These are phyloP conservation scores for Trichomycterus rosablanca DNA, from an alignment of 2,113 vertebrate genomes.

Conservation along the genomic window DNA sequence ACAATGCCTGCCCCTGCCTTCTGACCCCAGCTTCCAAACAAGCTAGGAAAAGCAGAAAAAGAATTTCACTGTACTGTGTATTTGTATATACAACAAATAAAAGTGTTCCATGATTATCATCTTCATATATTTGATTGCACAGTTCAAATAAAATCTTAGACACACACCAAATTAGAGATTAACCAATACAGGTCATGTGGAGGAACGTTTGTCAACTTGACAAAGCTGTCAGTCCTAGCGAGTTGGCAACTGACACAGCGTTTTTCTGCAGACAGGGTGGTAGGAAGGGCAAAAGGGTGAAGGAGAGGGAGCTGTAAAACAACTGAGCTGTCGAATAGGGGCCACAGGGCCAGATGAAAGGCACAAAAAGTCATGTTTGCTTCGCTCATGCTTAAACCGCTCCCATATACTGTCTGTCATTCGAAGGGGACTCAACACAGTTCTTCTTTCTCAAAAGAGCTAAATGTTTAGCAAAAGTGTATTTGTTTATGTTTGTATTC, in stretches of 20 bases:
- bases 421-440: neutral
- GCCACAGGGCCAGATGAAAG: constrained; percentile 1
- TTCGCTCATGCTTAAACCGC: neutral
- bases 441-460: neutral
- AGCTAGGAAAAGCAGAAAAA: too few species aligned
- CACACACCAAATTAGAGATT: constrained; percentile 30
- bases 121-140: too few species aligned
- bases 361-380: constrained; percentile 16
- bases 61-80: too few species aligned
- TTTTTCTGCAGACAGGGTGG: neutral
- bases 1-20: too few species aligned
- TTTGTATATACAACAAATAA: too few species aligned
- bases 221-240: constrained; percentile 21
- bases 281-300: neutral
- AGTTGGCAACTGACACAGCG: constrained; percentile 29
- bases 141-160: neutral
- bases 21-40: too few species aligned
- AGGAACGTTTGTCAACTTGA: constrained; percentile 24
- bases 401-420: constrained; percentile 8
- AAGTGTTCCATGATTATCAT: too few species aligned
- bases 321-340: constrained; percentile 17
- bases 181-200: constrained; percentile 21
- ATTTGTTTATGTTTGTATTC: too few species aligned
- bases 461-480: too few species aligned
- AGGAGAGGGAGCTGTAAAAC: constrained; percentile 10